Conservation (phyloP, 2,888 invertebrate genomes). For the Ichneumoninae sp. region DNA sequence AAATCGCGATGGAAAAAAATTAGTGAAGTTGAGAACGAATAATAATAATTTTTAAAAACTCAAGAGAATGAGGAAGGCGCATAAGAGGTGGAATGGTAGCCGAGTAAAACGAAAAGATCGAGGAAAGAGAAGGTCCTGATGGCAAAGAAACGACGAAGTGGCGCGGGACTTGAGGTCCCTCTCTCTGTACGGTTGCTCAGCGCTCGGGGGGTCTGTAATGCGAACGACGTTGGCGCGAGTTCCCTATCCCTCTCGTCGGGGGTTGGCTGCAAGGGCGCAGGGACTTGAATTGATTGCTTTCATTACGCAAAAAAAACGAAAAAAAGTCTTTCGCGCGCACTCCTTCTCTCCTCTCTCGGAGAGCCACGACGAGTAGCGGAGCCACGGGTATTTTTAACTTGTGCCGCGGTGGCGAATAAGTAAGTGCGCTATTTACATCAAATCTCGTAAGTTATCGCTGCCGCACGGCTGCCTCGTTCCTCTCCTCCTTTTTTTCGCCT, state of each 20-base stretch:
- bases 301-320: constrained; percentile 81
- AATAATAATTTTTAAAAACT: background rate
- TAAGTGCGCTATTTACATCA: constrained; percentile 84
- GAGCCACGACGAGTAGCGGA: background rate
- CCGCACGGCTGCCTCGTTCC: constrained; percentile 54
- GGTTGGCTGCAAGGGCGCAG: constrained; percentile 71
- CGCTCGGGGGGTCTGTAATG: constrained; percentile 33
- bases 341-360: constrained; percentile 53
- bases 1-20: background rate
- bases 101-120: constrained; percentile 8
- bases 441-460: constrained; percentile 82
- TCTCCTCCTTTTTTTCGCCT: constrained; percentile 52
- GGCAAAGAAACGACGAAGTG: constrained; percentile 35
- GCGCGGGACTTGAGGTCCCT: background rate
- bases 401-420: constrained; percentile 81
- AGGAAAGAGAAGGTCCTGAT: constrained; percentile 7
- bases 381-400: constrained; percentile 79
- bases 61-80: background rate
- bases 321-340: constrained; percentile 68
- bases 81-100: background rate
- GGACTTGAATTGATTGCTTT: constrained; percentile 84
- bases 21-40: background rate
- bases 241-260: constrained; percentile 56
- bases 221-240: constrained; percentile 41
- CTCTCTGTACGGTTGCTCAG: background rate